These are phyloP conservation scores for Tokudaia tokunoshimensis DNA, from an alignment of 2,797 vertebrate genomes.

Conservation along the genomic window DNA sequence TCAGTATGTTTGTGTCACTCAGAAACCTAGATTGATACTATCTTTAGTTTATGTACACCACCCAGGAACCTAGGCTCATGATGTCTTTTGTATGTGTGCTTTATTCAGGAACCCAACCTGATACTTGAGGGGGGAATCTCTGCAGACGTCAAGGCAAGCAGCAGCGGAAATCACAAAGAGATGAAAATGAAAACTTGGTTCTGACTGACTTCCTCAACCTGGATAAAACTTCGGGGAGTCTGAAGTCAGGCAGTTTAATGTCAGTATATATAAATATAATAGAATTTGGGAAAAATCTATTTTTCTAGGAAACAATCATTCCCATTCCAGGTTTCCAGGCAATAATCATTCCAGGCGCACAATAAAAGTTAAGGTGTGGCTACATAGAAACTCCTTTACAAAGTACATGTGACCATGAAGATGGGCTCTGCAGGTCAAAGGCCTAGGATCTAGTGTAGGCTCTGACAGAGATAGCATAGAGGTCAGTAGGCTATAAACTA, in stretches of 20 bases:
- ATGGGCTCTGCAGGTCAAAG: neutral
- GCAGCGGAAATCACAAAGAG: neutral
- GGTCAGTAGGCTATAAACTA: neutral
- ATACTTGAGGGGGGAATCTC: neutral
- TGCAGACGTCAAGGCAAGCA: neutral
- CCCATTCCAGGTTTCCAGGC: neutral
- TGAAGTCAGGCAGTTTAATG: neutral
- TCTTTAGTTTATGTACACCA: neutral
- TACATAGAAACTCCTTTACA: neutral
- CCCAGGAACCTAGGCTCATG: neutral
- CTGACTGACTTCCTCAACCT: neutral
- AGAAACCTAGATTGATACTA: neutral
- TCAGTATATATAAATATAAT: neutral
- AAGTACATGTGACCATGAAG: neutral
- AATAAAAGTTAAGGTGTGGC: neutral
- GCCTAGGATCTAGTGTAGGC: neutral
- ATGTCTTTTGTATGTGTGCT: neutral
- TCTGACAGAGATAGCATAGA: neutral
- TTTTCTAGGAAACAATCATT: neutral
- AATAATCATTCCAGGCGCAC: neutral
- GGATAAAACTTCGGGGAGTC: neutral
- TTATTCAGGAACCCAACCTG: neutral
- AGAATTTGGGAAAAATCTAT: neutral
- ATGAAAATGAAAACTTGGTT: no score
- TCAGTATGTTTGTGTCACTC: neutral